These are phyloP conservation scores for Sarcophaga peregrina DNA, from an alignment of 1,140 invertebrate species.

Conservation along the genomic window DNA sequence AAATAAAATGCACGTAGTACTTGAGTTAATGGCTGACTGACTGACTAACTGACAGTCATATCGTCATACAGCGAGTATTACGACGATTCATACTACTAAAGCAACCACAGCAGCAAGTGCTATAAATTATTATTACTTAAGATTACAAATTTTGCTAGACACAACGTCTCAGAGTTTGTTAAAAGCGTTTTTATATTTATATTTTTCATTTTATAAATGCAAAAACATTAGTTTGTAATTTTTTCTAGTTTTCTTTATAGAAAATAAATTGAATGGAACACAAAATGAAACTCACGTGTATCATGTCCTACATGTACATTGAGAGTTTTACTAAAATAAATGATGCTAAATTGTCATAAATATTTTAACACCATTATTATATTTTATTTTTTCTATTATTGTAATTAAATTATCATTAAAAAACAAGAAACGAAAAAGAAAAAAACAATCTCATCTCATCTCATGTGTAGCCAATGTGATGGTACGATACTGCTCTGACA, in stretches of 20 bases:
- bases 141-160: slow-evolving; percentile 28
- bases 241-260: not conserved
- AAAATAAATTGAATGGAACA: not conserved
- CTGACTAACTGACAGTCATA: not conserved
- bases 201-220: not conserved
- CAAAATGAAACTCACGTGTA: slow-evolving; percentile 25
- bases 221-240: not conserved
- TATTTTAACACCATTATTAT: slow-evolving; percentile 25
- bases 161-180: not conserved
- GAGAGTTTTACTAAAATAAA: not conserved
- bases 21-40: not conserved
- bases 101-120: not conserved
- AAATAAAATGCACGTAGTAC: not conserved
- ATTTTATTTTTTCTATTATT: not conserved
- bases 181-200: not conserved
- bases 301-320: slow-evolving; percentile 24
- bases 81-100: not conserved
- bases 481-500: too few relatives aligned
- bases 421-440: not conserved
- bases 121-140: slow-evolving; percentile 21
- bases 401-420: slow-evolving; percentile 36
- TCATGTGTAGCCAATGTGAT: not conserved
- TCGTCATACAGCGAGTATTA: not conserved
- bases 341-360: slow-evolving; percentile 29
- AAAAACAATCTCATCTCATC: not conserved